Conservation (phyloP, 2,797 vertebrate genomes). For the Lepidocolaptes lacrymiger region DNA sequence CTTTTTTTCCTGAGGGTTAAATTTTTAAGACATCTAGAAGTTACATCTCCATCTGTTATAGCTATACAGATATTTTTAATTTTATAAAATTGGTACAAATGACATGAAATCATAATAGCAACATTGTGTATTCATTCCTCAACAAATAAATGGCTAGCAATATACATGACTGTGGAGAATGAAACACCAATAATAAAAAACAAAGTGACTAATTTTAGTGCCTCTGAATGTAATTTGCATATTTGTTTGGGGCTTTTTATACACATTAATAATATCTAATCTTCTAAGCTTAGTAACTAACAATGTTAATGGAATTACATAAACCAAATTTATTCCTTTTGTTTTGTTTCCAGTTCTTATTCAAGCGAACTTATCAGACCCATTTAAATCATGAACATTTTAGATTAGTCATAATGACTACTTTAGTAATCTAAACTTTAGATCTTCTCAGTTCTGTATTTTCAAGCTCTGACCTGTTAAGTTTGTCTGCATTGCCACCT, state of each 20-base stretch:
- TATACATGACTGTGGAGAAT: background rate
- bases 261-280: background rate
- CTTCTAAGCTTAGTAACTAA: background rate
- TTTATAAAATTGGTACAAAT: background rate
- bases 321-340: background rate
- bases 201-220: background rate
- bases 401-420: background rate
- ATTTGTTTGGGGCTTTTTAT: background rate
- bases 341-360: background rate
- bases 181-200: background rate
- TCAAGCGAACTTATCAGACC: background rate
- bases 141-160: background rate
- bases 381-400: background rate
- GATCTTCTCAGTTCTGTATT: background rate
- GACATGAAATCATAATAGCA: background rate
- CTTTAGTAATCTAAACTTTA: background rate
- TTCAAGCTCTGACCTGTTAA: slow-evolving; percentile 20
- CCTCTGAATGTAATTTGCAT: background rate
- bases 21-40: background rate
- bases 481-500: slow-evolving; percentile 66
- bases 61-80: background rate
- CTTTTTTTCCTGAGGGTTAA: background rate
- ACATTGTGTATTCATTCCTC: background rate
- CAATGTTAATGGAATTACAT: background rate
- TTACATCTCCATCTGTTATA: background rate